phyloP scores from a whole-genome alignment of 2,888 invertebrate genomes.

The Trachelus stipa region DNA sequence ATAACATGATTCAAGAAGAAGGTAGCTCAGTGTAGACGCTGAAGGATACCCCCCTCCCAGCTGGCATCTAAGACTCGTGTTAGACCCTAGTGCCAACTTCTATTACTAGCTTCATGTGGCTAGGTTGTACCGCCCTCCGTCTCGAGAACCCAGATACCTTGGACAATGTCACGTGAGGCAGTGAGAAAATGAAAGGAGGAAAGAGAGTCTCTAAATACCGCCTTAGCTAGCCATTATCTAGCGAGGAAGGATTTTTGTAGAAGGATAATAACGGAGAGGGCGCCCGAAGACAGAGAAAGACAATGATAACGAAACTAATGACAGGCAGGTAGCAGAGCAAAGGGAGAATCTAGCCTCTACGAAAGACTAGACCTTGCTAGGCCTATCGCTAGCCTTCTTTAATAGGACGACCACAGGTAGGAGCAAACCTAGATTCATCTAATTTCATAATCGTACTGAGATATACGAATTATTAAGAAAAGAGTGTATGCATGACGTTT shows the following conservation, averaged over 20 bases:
- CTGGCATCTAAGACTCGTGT: not conserved
- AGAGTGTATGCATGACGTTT: conserved; percentile 19
- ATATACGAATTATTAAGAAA: conserved; percentile 16
- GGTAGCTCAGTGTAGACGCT: not conserved
- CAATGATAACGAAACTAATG: conserved; percentile 41
- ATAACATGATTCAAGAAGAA: not conserved
- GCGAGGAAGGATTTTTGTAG: conserved; percentile 41
- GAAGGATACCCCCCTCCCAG: not conserved
- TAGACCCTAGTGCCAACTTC: not conserved
- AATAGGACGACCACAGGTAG: conserved; percentile 55
- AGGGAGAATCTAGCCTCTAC: conserved; percentile 49
- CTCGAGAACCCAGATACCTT: not conserved
- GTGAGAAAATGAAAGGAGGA: not conserved
- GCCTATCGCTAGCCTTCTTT: conserved; percentile 50
- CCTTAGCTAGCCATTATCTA: not conserved
- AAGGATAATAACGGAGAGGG: conserved; percentile 25
- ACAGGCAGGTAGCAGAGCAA: conserved; percentile 62
- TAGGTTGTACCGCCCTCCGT: not conserved
- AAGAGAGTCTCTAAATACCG: not conserved
- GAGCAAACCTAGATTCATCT: conserved; percentile 48
- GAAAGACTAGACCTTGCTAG: conserved; percentile 54
- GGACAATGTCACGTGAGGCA: not conserved
- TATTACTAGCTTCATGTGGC: not conserved
- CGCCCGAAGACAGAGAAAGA: not conserved
- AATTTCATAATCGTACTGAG: conserved; percentile 40